phyloP scores from a whole-genome alignment of 53 echinoderm and acorn worm genomes.

The Temnopleurus reevesii region DNA sequence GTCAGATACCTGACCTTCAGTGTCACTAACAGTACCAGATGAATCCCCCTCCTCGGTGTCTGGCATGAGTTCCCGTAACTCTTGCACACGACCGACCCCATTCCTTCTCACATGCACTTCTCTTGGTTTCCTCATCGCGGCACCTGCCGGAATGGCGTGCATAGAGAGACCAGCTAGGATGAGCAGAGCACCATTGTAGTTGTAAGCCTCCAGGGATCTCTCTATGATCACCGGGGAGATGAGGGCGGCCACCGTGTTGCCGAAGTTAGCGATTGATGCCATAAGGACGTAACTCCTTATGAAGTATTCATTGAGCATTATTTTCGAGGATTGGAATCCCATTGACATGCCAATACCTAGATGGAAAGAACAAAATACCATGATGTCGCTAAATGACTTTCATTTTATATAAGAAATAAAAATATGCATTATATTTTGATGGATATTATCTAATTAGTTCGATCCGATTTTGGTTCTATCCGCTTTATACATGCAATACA shows the following conservation, averaged over 20 bases:
- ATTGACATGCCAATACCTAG: neutral
- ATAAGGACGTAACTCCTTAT: neutral
- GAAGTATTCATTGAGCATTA: slow-evolving; percentile 5
- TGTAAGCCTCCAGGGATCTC: neutral
- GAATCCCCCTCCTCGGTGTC: no score
- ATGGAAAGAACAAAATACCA: no score
- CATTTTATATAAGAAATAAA: no score
- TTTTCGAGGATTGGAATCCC: slow-evolving; percentile 1
- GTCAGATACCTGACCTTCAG: neutral
- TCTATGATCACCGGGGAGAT: neutral
- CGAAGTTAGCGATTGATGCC: neutral
- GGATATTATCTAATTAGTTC: no score
- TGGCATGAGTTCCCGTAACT: no score
- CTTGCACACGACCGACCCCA: no score
- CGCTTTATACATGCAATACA: no score
- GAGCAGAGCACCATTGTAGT: neutral
- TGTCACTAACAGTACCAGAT: neutral
- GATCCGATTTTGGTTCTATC: no score
- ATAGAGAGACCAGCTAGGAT: neutral
- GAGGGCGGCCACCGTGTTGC: neutral
- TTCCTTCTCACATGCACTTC: neutral
- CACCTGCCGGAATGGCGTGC: neutral
- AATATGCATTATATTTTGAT: no score
- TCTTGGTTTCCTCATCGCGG: neutral
- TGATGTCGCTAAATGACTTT: no score